A percentile compares a stretch with the other conserved stretches of the same genome.
phyloP scores from a whole-genome alignment of 1,140 invertebrate species.

The Anagrus nilaparvatae region DNA sequence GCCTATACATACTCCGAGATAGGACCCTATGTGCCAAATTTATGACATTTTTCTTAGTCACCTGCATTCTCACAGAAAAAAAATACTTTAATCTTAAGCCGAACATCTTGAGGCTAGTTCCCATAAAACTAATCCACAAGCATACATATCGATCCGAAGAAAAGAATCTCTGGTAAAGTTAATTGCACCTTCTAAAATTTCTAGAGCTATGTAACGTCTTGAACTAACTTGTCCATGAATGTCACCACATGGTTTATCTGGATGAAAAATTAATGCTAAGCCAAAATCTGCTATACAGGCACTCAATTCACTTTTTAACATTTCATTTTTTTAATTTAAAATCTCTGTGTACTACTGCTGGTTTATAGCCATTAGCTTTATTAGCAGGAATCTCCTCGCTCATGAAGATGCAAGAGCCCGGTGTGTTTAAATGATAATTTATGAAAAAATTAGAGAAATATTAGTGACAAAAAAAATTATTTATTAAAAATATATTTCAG shows the following conservation, averaged over 20 bases:
- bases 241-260: constrained; percentile 74
- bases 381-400: constrained; percentile 70
- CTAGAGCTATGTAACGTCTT: constrained; percentile 94
- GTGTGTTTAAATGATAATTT: constrained; percentile 28
- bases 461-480: no score
- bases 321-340: constrained; percentile 99
- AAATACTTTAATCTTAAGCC: constrained; percentile 51
- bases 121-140: constrained; percentile 93
- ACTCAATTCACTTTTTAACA: constrained; percentile 83
- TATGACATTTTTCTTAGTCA: neutral
- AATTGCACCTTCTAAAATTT: constrained; percentile 95
- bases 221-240: constrained; percentile 90
- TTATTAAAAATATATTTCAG: no score
- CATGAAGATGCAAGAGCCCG: constrained; percentile 87
- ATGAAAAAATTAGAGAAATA: no score
- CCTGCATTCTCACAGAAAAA: neutral
- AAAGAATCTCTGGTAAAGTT: constrained; percentile 95
- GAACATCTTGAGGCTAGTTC: constrained; percentile 82
- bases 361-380: constrained; percentile 68
- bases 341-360: constrained; percentile 91
- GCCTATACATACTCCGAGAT: constrained; percentile 82
- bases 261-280: constrained; percentile 86
- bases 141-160: constrained; percentile 95
- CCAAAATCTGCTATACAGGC: constrained; percentile 98
- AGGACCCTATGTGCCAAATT: constrained; percentile 40